These are phyloP conservation scores for Noctilio leporinus DNA, from an alignment of 2,113 vertebrate genomes.

Conservation along the genomic window DNA sequence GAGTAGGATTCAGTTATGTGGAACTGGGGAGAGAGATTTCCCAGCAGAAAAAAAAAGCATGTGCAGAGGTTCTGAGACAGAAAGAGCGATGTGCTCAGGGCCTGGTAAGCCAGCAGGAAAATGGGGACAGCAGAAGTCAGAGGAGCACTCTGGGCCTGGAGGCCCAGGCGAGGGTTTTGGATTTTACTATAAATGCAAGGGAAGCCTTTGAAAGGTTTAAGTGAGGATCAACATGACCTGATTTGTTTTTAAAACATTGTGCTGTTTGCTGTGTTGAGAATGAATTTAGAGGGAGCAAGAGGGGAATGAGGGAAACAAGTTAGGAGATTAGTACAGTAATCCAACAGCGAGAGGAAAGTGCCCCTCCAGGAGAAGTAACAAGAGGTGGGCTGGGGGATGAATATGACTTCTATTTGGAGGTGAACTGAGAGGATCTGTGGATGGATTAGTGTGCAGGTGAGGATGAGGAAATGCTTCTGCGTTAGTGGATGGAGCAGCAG, in stretches of 20 bases:
- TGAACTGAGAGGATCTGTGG: neutral
- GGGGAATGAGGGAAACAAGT: neutral
- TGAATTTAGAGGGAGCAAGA: neutral
- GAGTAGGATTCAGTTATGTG: neutral
- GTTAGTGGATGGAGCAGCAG: neutral
- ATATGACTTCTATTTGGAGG: neutral
- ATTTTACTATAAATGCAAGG: neutral
- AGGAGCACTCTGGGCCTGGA: neutral
- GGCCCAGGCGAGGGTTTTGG: neutral
- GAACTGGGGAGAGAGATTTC: neutral
- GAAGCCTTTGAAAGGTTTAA: neutral
- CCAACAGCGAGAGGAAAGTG: neutral
- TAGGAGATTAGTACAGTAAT: neutral
- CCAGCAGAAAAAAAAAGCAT: neutral
- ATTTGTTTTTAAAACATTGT: slow-evolving; percentile 17
- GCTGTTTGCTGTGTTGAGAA: neutral
- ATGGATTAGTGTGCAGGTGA: neutral
- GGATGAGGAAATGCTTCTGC: neutral
- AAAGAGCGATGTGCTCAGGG: neutral
- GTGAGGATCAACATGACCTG: neutral
- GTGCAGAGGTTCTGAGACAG: neutral
- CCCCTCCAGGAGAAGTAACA: neutral
- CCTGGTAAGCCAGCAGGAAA: neutral
- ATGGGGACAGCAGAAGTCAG: neutral
- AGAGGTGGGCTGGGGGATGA: neutral